phyloP scores from a whole-genome alignment of 2,113 vertebrate genomes.

The Astur gentilis region DNA sequence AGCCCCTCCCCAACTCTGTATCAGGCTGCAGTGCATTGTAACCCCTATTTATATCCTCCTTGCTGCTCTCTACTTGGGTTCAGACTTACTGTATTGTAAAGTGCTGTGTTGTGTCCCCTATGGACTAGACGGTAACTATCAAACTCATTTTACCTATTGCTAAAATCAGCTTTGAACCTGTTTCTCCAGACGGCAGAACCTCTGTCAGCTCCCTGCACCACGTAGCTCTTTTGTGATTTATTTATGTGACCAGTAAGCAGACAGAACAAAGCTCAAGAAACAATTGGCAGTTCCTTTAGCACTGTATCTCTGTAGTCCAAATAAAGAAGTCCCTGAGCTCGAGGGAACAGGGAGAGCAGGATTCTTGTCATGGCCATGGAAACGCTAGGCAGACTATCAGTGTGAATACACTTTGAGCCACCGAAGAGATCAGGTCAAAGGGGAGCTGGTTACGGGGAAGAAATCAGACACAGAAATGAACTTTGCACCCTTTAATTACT shows the following conservation, averaged over 20 bases:
- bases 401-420: not conserved
- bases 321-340: slow-evolving; percentile 17
- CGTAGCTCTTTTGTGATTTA: not conserved
- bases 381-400: not conserved
- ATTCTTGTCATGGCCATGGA: not conserved
- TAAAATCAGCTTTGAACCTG: not conserved
- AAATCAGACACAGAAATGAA: not conserved
- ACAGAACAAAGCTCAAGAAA: not conserved
- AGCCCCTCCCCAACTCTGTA: not conserved
- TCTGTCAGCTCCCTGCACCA: not conserved
- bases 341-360: slow-evolving; percentile 16
- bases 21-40: not conserved
- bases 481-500: slow-evolving; percentile 25
- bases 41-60: not conserved
- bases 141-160: not conserved
- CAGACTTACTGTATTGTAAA: not conserved
- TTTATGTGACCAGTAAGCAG: not conserved
- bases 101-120: not conserved
- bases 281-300: not conserved
- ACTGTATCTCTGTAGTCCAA: not conserved
- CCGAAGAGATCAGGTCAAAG: not conserved
- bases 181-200: not conserved
- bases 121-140: not conserved
- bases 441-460: not conserved
- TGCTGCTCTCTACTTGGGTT: not conserved